Evolutionary conservation across 2,888 invertebrate genomes (phyloP).

Genomic region (Polyommatus iphigenia): DNA sequence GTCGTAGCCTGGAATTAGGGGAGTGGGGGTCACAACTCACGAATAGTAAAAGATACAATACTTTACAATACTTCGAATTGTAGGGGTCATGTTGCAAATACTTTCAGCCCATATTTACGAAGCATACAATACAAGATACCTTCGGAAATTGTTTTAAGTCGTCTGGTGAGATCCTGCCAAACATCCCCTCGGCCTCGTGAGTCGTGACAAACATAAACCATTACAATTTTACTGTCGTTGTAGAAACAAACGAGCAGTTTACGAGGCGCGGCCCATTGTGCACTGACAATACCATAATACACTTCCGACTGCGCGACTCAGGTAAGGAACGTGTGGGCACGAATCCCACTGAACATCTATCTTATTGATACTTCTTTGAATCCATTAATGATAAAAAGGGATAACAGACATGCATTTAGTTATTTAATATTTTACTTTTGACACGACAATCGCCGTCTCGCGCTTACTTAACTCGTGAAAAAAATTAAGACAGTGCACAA

Average conservation of each 20-base stretch:
- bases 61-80: too few relatives aligned
- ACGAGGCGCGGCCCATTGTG: slow-evolving; percentile 11
- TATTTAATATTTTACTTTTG: background rate
- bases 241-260: background rate
- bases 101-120: too few relatives aligned
- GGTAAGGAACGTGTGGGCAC: background rate
- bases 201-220: background rate
- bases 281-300: background rate
- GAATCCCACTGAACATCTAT: background rate
- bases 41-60: too few relatives aligned
- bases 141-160: background rate
- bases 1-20: too few relatives aligned
- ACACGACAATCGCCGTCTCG: background rate
- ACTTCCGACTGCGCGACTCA: slow-evolving; percentile 4
- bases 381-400: background rate
- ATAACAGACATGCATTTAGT: too few relatives aligned
- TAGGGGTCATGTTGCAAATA: too few relatives aligned
- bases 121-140: too few relatives aligned
- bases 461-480: too few relatives aligned
- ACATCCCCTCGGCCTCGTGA: background rate
- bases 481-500: too few relatives aligned
- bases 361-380: background rate
- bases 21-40: too few relatives aligned
- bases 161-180: background rate
- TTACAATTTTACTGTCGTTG: background rate